Conservation (phyloP, 1,140 invertebrate genomes). For the Drosophila varians region DNA sequence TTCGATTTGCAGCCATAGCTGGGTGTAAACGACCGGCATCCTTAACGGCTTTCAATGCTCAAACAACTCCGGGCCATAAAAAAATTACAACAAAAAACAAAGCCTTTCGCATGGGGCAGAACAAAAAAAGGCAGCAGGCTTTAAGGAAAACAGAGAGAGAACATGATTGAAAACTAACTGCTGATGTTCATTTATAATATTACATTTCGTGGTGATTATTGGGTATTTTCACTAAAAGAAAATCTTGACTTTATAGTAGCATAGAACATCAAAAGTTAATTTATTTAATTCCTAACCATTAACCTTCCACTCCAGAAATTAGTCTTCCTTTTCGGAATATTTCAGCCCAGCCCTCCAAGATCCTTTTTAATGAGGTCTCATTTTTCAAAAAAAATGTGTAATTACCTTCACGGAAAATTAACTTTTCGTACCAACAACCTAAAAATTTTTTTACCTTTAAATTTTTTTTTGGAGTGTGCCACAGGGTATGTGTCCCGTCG, state of each 20-base stretch:
- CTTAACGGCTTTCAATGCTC: constrained; percentile 65
- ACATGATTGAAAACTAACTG: constrained; percentile 74
- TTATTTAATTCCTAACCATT: neutral
- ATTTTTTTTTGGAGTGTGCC: constrained; percentile 14
- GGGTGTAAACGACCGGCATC: constrained; percentile 63
- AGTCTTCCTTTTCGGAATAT: neutral
- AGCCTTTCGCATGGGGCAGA: constrained; percentile 29
- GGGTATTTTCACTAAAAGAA: constrained; percentile 3
- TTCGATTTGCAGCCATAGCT: constrained; percentile 42
- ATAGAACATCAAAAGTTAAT: neutral
- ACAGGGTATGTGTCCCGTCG: constrained; percentile 66
- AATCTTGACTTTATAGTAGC: neutral
- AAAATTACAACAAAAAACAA: constrained; percentile 16
- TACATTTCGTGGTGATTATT: constrained; percentile 55
- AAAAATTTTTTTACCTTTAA: too few species aligned
- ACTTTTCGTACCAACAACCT: neutral
- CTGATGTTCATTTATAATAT: constrained; percentile 70
- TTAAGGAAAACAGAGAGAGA: constrained; percentile 2
- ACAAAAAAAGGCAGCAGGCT: neutral
- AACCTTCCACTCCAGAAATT: neutral
- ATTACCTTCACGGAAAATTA: neutral
- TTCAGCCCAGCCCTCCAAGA: neutral
- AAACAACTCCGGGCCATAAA: constrained; percentile 67
- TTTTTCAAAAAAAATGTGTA: constrained; percentile 1
- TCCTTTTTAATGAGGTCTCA: neutral